A percentile compares a stretch with the other conserved stretches of the same genome.
Evolutionary conservation across 2,797 vertebrate species (phyloP).

Genomic region (Nothura maculosa): DNA sequence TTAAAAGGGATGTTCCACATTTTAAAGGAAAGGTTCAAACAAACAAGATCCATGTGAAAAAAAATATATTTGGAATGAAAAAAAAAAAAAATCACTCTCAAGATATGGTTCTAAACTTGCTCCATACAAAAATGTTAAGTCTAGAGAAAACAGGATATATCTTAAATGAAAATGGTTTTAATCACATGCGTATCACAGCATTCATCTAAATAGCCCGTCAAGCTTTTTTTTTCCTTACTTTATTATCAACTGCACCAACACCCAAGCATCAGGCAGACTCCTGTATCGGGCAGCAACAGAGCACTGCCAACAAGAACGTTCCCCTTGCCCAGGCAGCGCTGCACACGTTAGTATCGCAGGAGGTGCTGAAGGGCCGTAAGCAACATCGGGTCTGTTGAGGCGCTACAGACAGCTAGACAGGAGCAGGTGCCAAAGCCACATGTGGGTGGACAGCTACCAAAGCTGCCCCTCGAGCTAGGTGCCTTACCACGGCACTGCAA

Average conservation of each 20-base stretch:
- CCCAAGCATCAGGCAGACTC: neutral
- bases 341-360: neutral
- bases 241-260: neutral
- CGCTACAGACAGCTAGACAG: neutral
- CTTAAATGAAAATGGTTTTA: neutral
- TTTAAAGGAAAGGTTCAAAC: slow-evolving; percentile 1
- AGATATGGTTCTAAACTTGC: neutral
- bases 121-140: neutral
- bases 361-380: neutral
- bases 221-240: neutral
- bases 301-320: neutral
- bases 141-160: neutral
- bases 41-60: neutral
- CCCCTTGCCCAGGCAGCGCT: neutral
- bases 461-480: accelerated
- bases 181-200: neutral
- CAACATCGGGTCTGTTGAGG: neutral
- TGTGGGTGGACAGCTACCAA: neutral
- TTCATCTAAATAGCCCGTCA: neutral
- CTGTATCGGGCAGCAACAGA: neutral
- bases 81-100: neutral
- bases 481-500: neutral
- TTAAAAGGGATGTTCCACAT: neutral
- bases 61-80: neutral
- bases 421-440: neutral